Evolutionary conservation across 2,888 invertebrate species (phyloP).

Genomic region (Loripinus fragilis): DNA sequence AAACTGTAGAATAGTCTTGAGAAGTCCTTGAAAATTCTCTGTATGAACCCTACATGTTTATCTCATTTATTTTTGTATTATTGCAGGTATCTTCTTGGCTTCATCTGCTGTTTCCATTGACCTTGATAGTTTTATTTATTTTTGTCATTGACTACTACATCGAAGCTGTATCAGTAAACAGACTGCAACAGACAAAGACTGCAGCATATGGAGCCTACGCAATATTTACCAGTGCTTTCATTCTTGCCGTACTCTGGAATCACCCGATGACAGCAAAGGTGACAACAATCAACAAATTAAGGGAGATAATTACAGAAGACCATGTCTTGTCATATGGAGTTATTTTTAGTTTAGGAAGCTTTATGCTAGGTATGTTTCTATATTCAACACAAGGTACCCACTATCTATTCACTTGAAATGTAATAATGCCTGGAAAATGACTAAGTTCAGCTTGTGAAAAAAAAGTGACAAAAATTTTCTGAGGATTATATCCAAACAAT

Average conservation of each 20-base stretch:
- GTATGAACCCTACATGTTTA: too few relatives aligned
- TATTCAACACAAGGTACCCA: too few relatives aligned
- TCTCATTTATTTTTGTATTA: too few relatives aligned
- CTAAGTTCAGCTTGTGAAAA: too few relatives aligned
- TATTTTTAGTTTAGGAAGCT: slow-evolving; percentile 84
- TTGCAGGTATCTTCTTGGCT: slow-evolving; percentile 77
- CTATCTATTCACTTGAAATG: too few relatives aligned
- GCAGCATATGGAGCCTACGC: slow-evolving; percentile 83
- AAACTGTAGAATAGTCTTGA: too few relatives aligned
- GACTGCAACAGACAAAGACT: slow-evolving; percentile 78
- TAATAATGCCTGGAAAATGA: too few relatives aligned
- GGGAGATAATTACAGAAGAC: slow-evolving; percentile 80
- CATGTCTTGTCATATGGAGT: slow-evolving; percentile 84
- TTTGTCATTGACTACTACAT: slow-evolving; percentile 85
- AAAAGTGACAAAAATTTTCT: too few relatives aligned
- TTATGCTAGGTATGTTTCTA: slow-evolving; percentile 83
- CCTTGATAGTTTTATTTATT: slow-evolving; percentile 83
- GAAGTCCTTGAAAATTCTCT: too few relatives aligned
- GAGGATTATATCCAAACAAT: too few relatives aligned
- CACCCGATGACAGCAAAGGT: slow-evolving; percentile 80
- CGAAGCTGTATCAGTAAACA: slow-evolving; percentile 82
- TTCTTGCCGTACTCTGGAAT: slow-evolving; percentile 81
- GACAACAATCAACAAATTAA: slow-evolving; percentile 74
- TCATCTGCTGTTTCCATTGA: slow-evolving; percentile 78
- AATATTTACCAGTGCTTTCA: slow-evolving; percentile 82